A percentile compares a stretch with the other conserved stretches of the same genome.
phyloP scores from a whole-genome alignment of 2,113 vertebrate species.

The Climacteris rufus region DNA sequence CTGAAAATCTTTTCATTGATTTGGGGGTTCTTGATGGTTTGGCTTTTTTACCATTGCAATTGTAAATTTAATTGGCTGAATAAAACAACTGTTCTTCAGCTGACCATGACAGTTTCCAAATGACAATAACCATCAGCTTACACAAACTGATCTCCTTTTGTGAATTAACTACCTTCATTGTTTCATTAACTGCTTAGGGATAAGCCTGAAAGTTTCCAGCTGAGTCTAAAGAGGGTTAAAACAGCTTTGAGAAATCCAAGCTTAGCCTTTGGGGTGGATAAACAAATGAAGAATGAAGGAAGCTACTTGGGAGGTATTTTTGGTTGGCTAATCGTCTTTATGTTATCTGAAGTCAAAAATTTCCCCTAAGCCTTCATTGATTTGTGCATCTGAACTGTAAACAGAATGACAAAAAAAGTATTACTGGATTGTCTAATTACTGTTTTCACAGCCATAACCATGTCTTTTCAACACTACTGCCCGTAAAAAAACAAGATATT shows the following conservation, averaged over 20 bases:
- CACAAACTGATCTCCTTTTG: background rate
- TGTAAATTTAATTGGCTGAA: background rate
- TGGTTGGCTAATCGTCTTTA: background rate
- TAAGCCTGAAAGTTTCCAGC: background rate
- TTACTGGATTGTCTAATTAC: background rate
- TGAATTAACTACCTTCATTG: background rate
- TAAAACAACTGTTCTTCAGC: background rate
- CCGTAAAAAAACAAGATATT: background rate
- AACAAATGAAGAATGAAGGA: slow-evolving; percentile 10
- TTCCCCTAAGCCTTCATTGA: background rate
- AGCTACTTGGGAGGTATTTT: background rate
- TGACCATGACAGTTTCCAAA: background rate
- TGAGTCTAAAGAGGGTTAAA: background rate
- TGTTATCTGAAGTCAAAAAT: background rate
- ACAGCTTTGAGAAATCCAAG: slow-evolving; percentile 24
- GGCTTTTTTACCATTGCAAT: background rate
- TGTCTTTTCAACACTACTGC: background rate
- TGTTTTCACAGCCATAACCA: background rate
- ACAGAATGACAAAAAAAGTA: background rate
- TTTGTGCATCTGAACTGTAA: background rate
- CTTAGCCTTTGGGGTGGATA: background rate
- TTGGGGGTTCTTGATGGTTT: accelerated
- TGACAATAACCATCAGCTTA: background rate
- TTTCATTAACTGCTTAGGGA: slow-evolving; percentile 4
- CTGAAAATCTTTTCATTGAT: background rate